Base-by-base conservation (phyloP, 2,888 invertebrate species). In the Neoascia interrupta region DNA sequence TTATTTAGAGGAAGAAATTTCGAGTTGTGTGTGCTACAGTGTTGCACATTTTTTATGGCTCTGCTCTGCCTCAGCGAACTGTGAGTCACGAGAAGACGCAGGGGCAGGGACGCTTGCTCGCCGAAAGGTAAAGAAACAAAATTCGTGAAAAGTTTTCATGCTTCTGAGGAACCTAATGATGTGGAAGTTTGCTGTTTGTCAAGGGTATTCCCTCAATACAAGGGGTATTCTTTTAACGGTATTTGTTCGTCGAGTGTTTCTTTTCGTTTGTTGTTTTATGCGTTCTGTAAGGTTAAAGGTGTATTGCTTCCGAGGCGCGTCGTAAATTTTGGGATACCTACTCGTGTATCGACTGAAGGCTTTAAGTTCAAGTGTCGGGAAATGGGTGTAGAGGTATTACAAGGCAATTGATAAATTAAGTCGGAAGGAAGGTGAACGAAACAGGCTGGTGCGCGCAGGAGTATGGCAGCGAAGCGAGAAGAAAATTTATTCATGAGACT, bases 1-100 rank as follows among this genome's bases (percentile, higher is more conserved):
- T 76, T 75, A 75, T 75, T 75, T 69, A 69, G 26, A 41, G 23
- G 21, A 18, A 56, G 63, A 58, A 49, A 63, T 51, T 75, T 75
- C 37, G 31, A 69, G 51, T 39, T 34, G 37, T 47, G 61, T 54
- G 16, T 51, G 58, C 58, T 53, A 39, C 54, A 60, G 16, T 39
- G 11, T 58, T 74, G 54, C 54, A 43, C 41, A 21, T 73, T n/a
- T 58, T 60, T 61, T 36, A 69, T 26, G 47, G 53, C n/a, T 5
- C 43, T 36, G 31, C 3, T 8, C 5, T 8, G 26, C 26, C 26
- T 8, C 26, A 26, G 8, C 26, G n/a, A n/a, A n/a, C n/a, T n/a
- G n/a, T n/a, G n/a, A n/a, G n/a, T n/a, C n/a, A n/a, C n/a, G n/a
- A n/a, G n/a, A n/a, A n/a, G n/a, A n/a, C n/a, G n/a, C n/a, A n/a